phyloP scores from a whole-genome alignment of 1,140 invertebrate species.

The Chironomus striatipennis region DNA sequence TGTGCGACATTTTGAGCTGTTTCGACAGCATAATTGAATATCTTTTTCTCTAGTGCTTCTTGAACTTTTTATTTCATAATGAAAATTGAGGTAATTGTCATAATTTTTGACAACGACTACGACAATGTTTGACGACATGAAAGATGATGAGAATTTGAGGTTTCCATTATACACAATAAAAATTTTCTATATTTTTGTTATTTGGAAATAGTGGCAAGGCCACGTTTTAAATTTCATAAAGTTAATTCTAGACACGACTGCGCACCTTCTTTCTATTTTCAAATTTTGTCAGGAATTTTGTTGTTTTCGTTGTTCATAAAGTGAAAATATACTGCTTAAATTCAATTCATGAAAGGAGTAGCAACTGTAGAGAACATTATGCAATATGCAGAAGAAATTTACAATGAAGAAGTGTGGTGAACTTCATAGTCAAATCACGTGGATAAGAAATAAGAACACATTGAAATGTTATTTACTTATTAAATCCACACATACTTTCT shows the following conservation, averaged over 20 bases:
- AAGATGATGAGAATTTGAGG: neutral
- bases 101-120: neutral
- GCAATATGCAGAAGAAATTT: neutral
- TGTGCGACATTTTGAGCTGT: neutral
- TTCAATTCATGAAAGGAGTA: neutral
- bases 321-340: neutral
- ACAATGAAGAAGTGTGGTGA: neutral
- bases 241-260: neutral
- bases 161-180: neutral
- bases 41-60: neutral
- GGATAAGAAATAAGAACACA: neutral
- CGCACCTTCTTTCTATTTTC: neutral
- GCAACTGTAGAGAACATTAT: neutral
- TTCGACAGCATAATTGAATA: neutral
- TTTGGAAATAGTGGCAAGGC: neutral
- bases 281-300: neutral
- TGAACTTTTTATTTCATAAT: neutral
- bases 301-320: neutral
- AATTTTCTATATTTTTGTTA: neutral
- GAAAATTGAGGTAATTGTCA: conserved; percentile 2
- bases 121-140: neutral
- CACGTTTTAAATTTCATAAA: neutral
- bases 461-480: neutral
- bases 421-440: neutral
- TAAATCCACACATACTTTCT: neutral